Percentiles rank a stretch among this genome's conserved stretches.
phyloP scores from a whole-genome alignment of 1,140 invertebrate species.

The Drosophila albomicans region DNA sequence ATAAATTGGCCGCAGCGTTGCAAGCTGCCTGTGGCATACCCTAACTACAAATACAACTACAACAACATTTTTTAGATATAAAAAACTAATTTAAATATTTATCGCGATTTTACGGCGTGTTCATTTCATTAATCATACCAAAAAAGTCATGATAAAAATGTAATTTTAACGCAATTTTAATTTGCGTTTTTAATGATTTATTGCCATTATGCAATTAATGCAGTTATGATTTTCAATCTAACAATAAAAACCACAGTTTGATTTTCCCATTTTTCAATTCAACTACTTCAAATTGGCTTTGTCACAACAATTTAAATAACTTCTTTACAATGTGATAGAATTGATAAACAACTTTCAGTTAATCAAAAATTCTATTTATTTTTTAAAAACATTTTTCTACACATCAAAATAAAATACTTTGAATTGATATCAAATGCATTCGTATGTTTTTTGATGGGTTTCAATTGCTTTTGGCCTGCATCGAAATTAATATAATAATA shows the following conservation, averaged over 20 bases:
- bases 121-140: slow-evolving; percentile 3
- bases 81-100: slow-evolving; percentile 13
- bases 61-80: background rate
- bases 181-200: slow-evolving; percentile 4
- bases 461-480: background rate
- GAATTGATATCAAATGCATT: background rate
- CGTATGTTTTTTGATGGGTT: slow-evolving; percentile 1
- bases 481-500: slow-evolving; percentile 24
- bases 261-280: background rate
- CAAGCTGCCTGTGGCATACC: slow-evolving; percentile 42
- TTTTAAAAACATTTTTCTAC: no score
- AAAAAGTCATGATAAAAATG: background rate
- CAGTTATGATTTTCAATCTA: background rate
- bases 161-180: background rate
- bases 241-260: background rate
- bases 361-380: background rate
- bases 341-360: background rate
- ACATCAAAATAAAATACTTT: background rate
- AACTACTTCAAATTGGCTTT: background rate
- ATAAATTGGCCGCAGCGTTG: slow-evolving; percentile 67
- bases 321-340: background rate
- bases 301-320: background rate
- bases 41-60: slow-evolving; percentile 11
- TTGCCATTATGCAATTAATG: background rate
- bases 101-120: background rate